A percentile compares a stretch with the other conserved stretches of the same genome.
phyloP scores from a whole-genome alignment of 2,888 invertebrate species.

The Phortica okadai region DNA sequence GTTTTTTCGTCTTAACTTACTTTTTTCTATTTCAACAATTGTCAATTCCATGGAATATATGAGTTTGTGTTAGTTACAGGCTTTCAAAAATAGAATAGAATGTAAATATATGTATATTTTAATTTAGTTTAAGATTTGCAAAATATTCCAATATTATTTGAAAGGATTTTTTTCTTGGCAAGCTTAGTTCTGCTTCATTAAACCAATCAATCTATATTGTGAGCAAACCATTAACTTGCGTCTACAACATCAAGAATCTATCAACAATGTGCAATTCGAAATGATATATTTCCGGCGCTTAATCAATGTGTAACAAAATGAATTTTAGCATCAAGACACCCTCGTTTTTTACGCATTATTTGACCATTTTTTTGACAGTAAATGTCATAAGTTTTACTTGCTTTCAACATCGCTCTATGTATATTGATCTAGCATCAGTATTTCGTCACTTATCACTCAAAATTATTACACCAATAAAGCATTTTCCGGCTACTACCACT shows the following conservation, averaged over 20 bases:
- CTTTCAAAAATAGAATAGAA: too few relatives aligned
- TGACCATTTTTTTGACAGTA: slow-evolving; percentile 41
- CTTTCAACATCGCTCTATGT: slow-evolving; percentile 44
- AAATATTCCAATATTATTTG: background rate
- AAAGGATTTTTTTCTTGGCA: background rate
- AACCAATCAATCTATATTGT: slow-evolving; percentile 70
- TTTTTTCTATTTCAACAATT: too few relatives aligned
- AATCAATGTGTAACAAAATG: slow-evolving; percentile 24
- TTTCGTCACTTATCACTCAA: slow-evolving; percentile 71
- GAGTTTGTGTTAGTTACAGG: too few relatives aligned
- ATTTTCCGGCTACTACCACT: slow-evolving; percentile 55
- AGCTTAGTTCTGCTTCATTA: slow-evolving; percentile 27
- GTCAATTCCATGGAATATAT: too few relatives aligned
- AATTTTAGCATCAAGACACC: slow-evolving; percentile 46
- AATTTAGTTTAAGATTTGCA: too few relatives aligned
- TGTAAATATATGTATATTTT: too few relatives aligned
- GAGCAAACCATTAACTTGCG: slow-evolving; percentile 65
- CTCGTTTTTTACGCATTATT: slow-evolving; percentile 36
- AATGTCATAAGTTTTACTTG: slow-evolving; percentile 32
- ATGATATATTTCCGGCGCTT: slow-evolving; percentile 43
- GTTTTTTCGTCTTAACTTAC: too few relatives aligned
- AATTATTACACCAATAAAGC: slow-evolving; percentile 73
- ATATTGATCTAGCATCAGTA: slow-evolving; percentile 62
- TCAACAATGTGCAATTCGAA: slow-evolving; percentile 56
- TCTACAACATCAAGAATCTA: slow-evolving; percentile 57